Evolutionary conservation across 2,888 invertebrate genomes (phyloP).

Genomic region (Drosophila diplacantha): DNA sequence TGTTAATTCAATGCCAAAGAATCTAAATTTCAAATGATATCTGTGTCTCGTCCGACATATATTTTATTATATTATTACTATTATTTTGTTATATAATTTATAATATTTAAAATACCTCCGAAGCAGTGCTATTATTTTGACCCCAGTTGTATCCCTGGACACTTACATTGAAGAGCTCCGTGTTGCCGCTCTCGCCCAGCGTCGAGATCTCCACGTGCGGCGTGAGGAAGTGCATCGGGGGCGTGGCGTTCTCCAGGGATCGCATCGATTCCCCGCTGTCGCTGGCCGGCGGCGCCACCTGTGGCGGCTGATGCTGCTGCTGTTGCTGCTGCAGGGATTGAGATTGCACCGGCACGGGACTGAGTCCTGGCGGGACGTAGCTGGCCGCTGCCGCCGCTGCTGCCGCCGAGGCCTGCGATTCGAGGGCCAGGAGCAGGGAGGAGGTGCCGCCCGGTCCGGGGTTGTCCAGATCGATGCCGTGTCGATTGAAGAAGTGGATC

Average conservation of each 20-base stretch:
- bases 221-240: constrained; percentile 93
- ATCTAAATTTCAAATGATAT: too few relatives aligned
- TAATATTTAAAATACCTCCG: neutral
- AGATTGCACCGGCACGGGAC: constrained; percentile 72
- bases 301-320: constrained; percentile 21
- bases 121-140: neutral
- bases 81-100: too few relatives aligned
- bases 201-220: constrained; percentile 95
- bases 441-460: constrained; percentile 90
- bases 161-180: constrained; percentile 79
- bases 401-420: constrained; percentile 81
- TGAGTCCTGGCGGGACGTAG: constrained; percentile 74
- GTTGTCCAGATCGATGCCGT: constrained; percentile 93
- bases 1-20: too few relatives aligned
- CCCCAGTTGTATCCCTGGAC: neutral
- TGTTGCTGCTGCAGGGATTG: constrained; percentile 56
- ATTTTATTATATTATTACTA: too few relatives aligned
- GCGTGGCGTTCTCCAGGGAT: constrained; percentile 91
- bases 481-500: constrained; percentile 93
- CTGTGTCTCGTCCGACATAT: too few relatives aligned
- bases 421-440: constrained; percentile 83
- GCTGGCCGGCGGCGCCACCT: constrained; percentile 80
- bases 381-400: constrained; percentile 79
- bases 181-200: constrained; percentile 88
- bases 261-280: constrained; percentile 91